Evolutionary conservation across 2,888 invertebrate species (phyloP).

Genomic region (Ochropacha duplaris): DNA sequence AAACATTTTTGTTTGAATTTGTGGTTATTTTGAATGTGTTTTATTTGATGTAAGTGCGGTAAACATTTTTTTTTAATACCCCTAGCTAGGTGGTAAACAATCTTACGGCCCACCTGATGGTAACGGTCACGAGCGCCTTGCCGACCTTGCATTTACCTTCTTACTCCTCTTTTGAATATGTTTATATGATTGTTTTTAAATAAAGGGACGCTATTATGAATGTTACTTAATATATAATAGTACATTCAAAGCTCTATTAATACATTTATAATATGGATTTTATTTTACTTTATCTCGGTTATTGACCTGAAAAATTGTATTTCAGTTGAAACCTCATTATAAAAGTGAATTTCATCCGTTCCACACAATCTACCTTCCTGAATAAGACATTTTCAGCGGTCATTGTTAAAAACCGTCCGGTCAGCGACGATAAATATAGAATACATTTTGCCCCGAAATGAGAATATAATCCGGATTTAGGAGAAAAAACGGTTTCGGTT

Average conservation of each 20-base stretch:
- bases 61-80: too few species aligned
- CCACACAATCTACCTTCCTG: constrained; percentile 48
- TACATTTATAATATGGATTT: constrained; percentile 14
- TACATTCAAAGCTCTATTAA: neutral
- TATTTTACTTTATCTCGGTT: constrained; percentile 10
- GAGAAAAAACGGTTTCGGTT: constrained; percentile 47
- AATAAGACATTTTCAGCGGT: constrained; percentile 50
- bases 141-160: too few species aligned
- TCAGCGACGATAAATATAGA: constrained; percentile 73
- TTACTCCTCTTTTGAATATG: too few species aligned
- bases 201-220: too few species aligned
- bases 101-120: too few species aligned
- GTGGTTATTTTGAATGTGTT: neutral
- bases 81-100: too few species aligned
- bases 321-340: constrained; percentile 48
- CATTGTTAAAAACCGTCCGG: constrained; percentile 70
- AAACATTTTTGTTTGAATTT: neutral
- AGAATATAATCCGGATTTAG: constrained; percentile 73
- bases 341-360: constrained; percentile 41
- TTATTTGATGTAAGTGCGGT: neutral
- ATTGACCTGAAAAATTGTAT: constrained; percentile 44
- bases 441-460: constrained; percentile 66
- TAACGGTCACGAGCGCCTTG: too few species aligned
- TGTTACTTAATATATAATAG: too few species aligned
- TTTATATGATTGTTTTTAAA: too few species aligned